These are phyloP conservation scores for Xyliphius kryptos DNA, from an alignment of 2,113 vertebrate genomes.

Conservation along the genomic window DNA sequence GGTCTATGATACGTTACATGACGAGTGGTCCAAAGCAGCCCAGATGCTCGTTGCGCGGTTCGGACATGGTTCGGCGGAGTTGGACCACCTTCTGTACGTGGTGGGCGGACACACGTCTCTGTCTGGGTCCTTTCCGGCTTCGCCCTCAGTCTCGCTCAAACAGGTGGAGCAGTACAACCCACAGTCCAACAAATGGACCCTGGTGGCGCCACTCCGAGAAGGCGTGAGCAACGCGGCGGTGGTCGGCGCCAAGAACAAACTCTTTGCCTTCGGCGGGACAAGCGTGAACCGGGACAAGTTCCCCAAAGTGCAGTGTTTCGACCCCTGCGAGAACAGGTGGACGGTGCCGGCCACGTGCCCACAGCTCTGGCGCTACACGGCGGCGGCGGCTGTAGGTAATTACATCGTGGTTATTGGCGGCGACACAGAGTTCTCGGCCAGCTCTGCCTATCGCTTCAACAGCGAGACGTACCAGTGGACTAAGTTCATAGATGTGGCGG, in stretches of 20 bases:
- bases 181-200: slow-evolving; percentile 73
- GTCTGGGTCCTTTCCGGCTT: slow-evolving; percentile 71
- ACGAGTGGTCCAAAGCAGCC: slow-evolving; percentile 71
- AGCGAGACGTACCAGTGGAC: slow-evolving; percentile 80
- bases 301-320: slow-evolving; percentile 77
- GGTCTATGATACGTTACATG: too few species aligned
- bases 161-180: slow-evolving; percentile 81
- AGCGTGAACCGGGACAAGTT: slow-evolving; percentile 74
- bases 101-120: slow-evolving; percentile 77
- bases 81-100: slow-evolving; percentile 70
- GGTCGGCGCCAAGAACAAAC: slow-evolving; percentile 74
- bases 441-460: slow-evolving; percentile 76
- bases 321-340: slow-evolving; percentile 74
- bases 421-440: slow-evolving; percentile 75
- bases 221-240: slow-evolving; percentile 79
- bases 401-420: slow-evolving; percentile 74
- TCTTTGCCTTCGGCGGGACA: slow-evolving; percentile 77
- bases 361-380: slow-evolving; percentile 78
- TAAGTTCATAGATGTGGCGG: slow-evolving; percentile 72
- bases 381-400: slow-evolving; percentile 70
- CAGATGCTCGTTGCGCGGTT: slow-evolving; percentile 75
- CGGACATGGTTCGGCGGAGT: slow-evolving; percentile 73
- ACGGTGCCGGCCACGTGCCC: slow-evolving; percentile 68
- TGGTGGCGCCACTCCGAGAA: slow-evolving; percentile 74
- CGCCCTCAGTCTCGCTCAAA: slow-evolving; percentile 75